Conservation (phyloP, 92 coral and sea anemone genomes). For the Phenganax stokvisi region DNA sequence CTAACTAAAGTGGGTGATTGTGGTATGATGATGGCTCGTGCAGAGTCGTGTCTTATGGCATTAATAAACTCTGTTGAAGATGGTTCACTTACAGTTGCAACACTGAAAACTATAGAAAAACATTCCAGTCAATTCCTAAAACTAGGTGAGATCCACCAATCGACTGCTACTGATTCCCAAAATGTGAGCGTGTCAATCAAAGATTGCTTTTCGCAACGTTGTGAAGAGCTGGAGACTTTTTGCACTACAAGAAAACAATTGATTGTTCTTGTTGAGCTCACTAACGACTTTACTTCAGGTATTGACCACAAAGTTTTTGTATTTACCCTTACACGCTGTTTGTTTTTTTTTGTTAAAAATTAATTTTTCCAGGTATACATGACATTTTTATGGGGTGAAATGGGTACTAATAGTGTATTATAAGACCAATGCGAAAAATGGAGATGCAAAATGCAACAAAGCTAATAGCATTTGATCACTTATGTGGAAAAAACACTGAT, state of each 20-base stretch:
- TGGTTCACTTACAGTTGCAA: slow-evolving; percentile 3
- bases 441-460: no score
- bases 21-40: slow-evolving; percentile 10
- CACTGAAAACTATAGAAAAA: slow-evolving; percentile 5
- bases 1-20: slow-evolving; percentile 2
- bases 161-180: neutral
- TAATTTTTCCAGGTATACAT: no score
- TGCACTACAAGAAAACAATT: neutral
- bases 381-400: no score
- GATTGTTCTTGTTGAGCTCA: neutral
- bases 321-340: no score
- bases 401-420: no score
- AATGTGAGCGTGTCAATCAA: neutral
- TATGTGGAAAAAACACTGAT: no score
- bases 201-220: slow-evolving; percentile 3
- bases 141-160: slow-evolving; percentile 22
- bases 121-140: slow-evolving; percentile 20
- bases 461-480: no score
- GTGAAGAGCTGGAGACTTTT: neutral
- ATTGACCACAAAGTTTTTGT: neutral
- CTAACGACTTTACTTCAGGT: slow-evolving; percentile 14
- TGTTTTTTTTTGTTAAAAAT: no score
- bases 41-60: slow-evolving; percentile 13
- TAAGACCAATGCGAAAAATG: no score
- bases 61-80: slow-evolving; percentile 3